These are phyloP conservation scores for Danionella dracula DNA, from an alignment of 2,797 vertebrate genomes.

Conservation along the genomic window DNA sequence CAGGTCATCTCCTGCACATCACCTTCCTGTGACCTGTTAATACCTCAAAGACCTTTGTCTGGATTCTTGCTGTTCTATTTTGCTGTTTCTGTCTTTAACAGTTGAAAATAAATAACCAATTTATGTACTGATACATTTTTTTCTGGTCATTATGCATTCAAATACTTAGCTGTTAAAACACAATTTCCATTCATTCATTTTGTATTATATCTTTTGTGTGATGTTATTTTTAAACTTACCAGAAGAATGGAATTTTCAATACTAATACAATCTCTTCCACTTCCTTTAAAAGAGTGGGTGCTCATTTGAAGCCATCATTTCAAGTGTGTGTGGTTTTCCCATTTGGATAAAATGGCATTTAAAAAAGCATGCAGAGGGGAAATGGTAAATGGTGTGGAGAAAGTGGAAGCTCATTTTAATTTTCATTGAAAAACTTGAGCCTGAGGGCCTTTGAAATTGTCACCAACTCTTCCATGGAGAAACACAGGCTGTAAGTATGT, in stretches of 20 bases:
- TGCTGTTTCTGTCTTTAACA: too few relatives aligned
- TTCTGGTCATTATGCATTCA: too few relatives aligned
- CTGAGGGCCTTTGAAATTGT: constrained; percentile 52
- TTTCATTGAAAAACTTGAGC: constrained; percentile 35
- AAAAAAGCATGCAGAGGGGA: constrained; percentile 3
- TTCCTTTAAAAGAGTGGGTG: neutral
- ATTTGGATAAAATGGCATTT: constrained; percentile 18
- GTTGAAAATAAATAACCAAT: too few relatives aligned
- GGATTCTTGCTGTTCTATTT: too few relatives aligned
- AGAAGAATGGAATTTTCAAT: neutral
- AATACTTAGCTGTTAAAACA: too few relatives aligned
- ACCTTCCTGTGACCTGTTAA: too few relatives aligned
- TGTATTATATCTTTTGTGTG: too few relatives aligned
- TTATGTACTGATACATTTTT: too few relatives aligned
- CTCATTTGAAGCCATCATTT: constrained; percentile 1
- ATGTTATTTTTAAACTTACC: neutral
- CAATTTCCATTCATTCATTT: too few relatives aligned
- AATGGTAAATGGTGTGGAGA: constrained; percentile 9
- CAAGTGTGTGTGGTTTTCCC: neutral
- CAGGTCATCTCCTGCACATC: too few relatives aligned
- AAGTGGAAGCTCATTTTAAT: constrained; percentile 37
- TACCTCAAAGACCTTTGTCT: too few relatives aligned
- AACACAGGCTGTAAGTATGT: constrained; percentile 61
- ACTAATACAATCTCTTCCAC: constrained; percentile 5
- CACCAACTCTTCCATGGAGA: constrained; percentile 55